Percentiles rank a stretch among this genome's conserved stretches.
Evolutionary conservation across 1,140 invertebrate species (phyloP).

Genomic region (Papilio glaucus): DNA sequence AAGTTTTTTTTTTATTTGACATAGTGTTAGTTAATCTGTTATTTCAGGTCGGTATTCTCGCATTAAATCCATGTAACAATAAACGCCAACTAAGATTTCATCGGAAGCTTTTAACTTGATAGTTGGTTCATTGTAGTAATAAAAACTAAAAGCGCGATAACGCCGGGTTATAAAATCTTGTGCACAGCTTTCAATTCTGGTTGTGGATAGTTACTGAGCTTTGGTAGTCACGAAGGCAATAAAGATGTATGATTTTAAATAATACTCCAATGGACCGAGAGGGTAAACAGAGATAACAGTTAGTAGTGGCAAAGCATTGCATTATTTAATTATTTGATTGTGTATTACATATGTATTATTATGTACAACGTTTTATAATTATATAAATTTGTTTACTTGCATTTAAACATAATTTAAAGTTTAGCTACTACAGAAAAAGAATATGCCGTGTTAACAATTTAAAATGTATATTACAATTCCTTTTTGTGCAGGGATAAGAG

Average conservation of each 20-base stretch:
- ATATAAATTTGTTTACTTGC: too few relatives aligned
- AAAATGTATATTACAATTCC: too few relatives aligned
- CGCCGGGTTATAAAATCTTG: conserved; percentile 14
- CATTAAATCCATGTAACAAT: conserved; percentile 30
- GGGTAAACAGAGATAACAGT: background rate
- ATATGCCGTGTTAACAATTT: too few relatives aligned
- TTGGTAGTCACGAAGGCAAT: conserved; percentile 20
- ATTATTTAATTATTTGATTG: too few relatives aligned
- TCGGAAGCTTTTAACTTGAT: conserved; percentile 36
- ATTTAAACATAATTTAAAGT: too few relatives aligned
- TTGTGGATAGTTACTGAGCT: background rate
- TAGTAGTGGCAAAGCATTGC: too few relatives aligned
- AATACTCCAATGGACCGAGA: background rate
- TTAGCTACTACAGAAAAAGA: too few relatives aligned
- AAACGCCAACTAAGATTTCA: conserved; percentile 36
- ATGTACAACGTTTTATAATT: too few relatives aligned
- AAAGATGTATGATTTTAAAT: background rate
- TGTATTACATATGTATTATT: too few relatives aligned
- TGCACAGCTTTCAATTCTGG: background rate
- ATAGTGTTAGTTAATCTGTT: conserved; percentile 19
- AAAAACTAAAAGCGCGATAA: conserved; percentile 35
- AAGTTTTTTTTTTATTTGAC: too few relatives aligned
- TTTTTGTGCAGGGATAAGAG: too few relatives aligned
- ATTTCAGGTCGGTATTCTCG: conserved; percentile 12
- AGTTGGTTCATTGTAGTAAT: conserved; percentile 31